Evolutionary conservation across 37 sponge, comb jelly and placozoan genomes (phyloP), one percentile per base, ranked within the genome.

Genomic region (Corticium candelabrum): DNA sequence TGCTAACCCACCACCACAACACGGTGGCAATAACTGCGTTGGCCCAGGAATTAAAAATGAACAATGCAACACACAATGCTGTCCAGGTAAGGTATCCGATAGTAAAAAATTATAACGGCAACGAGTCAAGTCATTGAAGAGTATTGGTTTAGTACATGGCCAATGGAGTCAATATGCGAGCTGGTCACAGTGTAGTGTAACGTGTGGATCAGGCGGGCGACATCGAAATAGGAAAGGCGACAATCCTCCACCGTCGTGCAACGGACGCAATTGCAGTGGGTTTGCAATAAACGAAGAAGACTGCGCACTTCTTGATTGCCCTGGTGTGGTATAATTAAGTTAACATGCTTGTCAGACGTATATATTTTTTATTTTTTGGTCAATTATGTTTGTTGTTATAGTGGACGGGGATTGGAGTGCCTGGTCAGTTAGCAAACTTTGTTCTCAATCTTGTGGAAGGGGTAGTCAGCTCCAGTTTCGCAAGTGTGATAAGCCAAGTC

Each of bases 121-220:
- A n/a, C n/a, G n/a, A n/a, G n/a, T n/a, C n/a, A n/a, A n/a, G n/a
- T n/a, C n/a, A n/a, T n/a, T n/a, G n/a, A n/a, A n/a, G n/a, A n/a
- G n/a, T n/a, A n/a, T n/a, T n/a, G n/a, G n/a, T 21, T 50, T 50
- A 50, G 62, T 50, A 50, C 62, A 50, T 50, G 62, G 62, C 62
- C 11, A 50, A 21, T 50, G 62, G 62, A 50, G 62, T 50, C 11
- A 50, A 11, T 50, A 21, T 11, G 62, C 15, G 21, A 27, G 15
- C 15, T 50, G 62, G 62, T 27, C 15, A 11, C 15, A 27, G 15
- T 50, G 62, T 21, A 27, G 15, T 27, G 62, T 21, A 50, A 50
- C 62, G 11, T 50, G 62, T 21, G 62, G 62, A 27, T 50, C 62
- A 21, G 62, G 62, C 62, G 62, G 11, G 11, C 62, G 62, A 27